Evolutionary conservation across 2,797 vertebrate species (phyloP), one percentile per base, ranked within the genome.

Genomic region (Scolopax bukidnonensis): DNA sequence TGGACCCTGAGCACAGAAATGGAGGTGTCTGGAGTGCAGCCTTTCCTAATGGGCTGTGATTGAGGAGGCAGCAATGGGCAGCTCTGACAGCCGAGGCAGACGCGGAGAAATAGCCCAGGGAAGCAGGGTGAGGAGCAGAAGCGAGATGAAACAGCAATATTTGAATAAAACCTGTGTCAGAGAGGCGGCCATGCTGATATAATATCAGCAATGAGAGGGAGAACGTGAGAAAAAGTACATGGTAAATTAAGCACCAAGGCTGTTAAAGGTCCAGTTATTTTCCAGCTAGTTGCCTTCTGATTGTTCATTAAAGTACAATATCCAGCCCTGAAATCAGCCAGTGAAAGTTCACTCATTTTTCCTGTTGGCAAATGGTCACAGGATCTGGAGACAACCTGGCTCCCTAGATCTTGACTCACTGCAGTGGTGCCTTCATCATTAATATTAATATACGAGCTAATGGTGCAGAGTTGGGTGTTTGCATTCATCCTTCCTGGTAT

Each of bases 221-320:
- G 94, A 96, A 92, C 9, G 60, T 91, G 92, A 97, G 94, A 89
- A 91, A 97, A 96, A 94, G 79, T 93, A 81, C 95, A 96, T 93
- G 97, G 95, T 96, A 97, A 97, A 97, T 97, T 97, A 96, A 97
- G 94, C 97, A 97, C 90, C 40, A 45, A 94, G 95, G 92, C 95
- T 97, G 93, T 96, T 96, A 97, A 96, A 97, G 87, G 93, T 93
- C 91, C 79, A 48, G 95, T 96, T 97, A 97, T 97, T 97, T 97
- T 97, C 97, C 96, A 96, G 91, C 92, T 95, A 97, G 95, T 97
- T 97, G 96, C 95, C 82, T 97, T 91, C 95, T 95, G 95, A 97
- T 97, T 97, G 94, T 97, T 96, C 93, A 86, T 97, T 96, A 97
- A 96, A 93, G 64, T 70, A 95, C 87, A 90, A 95, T 92, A 95